phyloP scores from a whole-genome alignment of 2,797 vertebrate species.

The Crocodylus rhombifer region DNA sequence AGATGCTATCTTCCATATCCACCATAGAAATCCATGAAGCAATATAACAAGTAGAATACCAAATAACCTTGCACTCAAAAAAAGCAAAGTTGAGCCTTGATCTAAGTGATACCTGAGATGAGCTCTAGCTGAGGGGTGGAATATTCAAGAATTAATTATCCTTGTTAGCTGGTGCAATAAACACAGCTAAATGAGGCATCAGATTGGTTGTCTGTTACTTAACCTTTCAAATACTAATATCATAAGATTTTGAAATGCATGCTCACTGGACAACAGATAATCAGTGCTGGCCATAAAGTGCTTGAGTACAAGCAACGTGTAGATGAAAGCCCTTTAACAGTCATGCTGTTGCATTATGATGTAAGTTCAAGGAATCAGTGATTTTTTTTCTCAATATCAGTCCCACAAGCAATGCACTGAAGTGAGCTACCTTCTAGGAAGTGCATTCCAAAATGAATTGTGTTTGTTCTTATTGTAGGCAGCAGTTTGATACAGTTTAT shows the following conservation, averaged over 20 bases:
- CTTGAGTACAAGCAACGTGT: neutral
- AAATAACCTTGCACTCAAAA: neutral
- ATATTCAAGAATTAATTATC: neutral
- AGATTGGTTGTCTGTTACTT: neutral
- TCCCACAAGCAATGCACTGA: neutral
- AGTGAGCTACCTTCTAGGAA: neutral
- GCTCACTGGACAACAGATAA: neutral
- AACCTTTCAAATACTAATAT: neutral
- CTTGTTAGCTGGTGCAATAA: neutral
- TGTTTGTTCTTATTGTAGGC: neutral
- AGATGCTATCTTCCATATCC: neutral
- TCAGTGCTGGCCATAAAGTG: neutral
- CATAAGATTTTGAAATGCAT: neutral
- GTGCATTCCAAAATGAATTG: neutral
- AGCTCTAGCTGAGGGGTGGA: neutral
- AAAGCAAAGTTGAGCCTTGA: slow-evolving; percentile 2
- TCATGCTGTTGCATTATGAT: neutral
- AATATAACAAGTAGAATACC: neutral
- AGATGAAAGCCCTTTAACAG: neutral
- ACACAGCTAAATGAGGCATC: neutral
- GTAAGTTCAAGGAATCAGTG: neutral
- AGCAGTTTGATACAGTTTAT: neutral
- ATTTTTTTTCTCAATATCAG: neutral
- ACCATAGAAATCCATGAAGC: neutral
- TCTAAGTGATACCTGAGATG: neutral